These are phyloP conservation scores for Aphodius sticticus DNA, from an alignment of 2,888 invertebrate species.

Conservation along the genomic window DNA sequence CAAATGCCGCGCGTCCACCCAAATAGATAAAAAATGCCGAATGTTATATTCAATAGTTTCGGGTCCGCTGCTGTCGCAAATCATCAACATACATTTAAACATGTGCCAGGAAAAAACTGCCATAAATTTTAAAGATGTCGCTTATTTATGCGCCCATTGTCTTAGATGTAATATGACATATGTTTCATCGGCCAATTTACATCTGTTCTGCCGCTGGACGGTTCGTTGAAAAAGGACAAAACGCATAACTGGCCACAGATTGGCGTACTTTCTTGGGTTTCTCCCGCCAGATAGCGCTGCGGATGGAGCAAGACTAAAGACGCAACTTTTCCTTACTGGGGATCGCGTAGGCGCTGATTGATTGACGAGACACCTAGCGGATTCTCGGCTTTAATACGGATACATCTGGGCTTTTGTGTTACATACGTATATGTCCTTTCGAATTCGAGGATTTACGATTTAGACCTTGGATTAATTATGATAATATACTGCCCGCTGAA, in stretches of 20 bases:
- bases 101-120: constrained; percentile 32
- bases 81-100: constrained; percentile 25
- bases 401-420: background rate
- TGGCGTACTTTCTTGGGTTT: constrained; percentile 8
- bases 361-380: constrained; percentile 12
- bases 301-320: constrained; percentile 14
- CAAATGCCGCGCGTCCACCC: background rate
- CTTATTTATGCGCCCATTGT: constrained; percentile 39
- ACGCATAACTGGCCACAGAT: constrained; percentile 11
- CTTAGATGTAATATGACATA: constrained; percentile 35
- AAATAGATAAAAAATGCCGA: constrained; percentile 10
- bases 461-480: background rate
- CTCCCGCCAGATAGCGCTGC: background rate
- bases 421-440: background rate
- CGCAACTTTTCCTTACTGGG: constrained; percentile 11
- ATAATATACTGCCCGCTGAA: background rate
- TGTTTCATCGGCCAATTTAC: constrained; percentile 38
- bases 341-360: constrained; percentile 18
- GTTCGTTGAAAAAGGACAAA: constrained; percentile 4
- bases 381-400: background rate
- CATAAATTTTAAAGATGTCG: constrained; percentile 38
- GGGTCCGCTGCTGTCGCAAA: constrained; percentile 13
- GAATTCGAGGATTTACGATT: background rate
- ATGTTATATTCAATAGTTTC: constrained; percentile 17
- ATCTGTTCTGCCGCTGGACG: constrained; percentile 34